These are phyloP conservation scores for Trinorchestia longiramus DNA, from an alignment of 1,140 invertebrate genomes.

Conservation along the genomic window DNA sequence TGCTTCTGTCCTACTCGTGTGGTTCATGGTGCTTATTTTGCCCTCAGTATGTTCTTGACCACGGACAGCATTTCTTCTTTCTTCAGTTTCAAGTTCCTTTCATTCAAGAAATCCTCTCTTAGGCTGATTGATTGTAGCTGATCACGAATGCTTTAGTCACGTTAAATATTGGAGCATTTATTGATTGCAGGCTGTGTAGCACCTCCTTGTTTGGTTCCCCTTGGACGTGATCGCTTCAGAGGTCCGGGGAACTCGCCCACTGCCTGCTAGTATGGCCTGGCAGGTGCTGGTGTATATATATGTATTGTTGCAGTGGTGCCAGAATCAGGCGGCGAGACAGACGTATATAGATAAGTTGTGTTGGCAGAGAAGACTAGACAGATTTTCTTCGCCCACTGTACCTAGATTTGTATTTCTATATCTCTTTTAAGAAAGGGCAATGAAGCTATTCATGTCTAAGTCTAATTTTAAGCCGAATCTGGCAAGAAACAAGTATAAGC, in stretches of 20 bases:
- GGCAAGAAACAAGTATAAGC: no score
- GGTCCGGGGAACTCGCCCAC: neutral
- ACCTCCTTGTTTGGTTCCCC: neutral
- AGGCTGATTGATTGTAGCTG: neutral
- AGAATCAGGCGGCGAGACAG: slow-evolving; percentile 8
- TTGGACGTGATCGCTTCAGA: neutral
- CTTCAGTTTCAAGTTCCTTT: neutral
- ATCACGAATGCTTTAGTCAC: neutral
- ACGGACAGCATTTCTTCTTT: no score
- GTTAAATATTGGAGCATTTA: neutral
- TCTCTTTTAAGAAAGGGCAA: neutral
- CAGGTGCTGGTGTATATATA: neutral
- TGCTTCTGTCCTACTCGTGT: neutral
- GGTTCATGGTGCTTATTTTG: neutral
- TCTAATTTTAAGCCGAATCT: neutral
- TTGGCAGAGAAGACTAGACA: neutral
- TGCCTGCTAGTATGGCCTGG: neutral
- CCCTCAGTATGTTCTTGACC: neutral
- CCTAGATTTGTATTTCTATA: neutral
- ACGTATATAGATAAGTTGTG: slow-evolving; percentile 29
- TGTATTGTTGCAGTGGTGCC: slow-evolving; percentile 20
- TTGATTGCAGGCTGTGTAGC: neutral
- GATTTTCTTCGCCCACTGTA: neutral
- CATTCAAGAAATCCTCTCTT: neutral
- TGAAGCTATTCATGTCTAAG: neutral